phyloP scores from a whole-genome alignment of 2,888 invertebrate species.

The Drosophila mayaguana region DNA sequence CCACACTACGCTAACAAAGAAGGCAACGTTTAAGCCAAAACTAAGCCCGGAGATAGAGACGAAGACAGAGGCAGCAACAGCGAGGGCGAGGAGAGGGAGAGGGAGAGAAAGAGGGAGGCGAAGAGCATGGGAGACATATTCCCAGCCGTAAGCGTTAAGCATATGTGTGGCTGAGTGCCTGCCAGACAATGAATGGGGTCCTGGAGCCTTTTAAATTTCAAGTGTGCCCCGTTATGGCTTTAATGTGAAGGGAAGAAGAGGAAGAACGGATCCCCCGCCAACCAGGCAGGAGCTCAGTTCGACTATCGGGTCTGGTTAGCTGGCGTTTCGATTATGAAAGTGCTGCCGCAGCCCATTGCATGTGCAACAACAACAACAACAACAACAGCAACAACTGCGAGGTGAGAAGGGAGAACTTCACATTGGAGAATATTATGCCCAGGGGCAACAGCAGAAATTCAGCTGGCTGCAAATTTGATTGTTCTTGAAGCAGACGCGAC shows the following conservation, averaged over 20 bases:
- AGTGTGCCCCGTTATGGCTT: constrained; percentile 49
- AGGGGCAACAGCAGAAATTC: constrained; percentile 54
- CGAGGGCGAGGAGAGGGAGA: background rate
- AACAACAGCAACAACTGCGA: background rate
- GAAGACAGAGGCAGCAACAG: background rate
- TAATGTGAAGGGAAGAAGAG: constrained; percentile 27
- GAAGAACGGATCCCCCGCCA: background rate
- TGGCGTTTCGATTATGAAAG: constrained; percentile 76
- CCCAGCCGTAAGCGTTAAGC: constrained; percentile 68
- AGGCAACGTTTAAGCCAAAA: constrained; percentile 63
- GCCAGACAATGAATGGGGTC: constrained; percentile 57
- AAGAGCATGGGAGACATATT: constrained; percentile 45
- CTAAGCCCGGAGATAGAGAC: constrained; percentile 39
- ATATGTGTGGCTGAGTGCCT: constrained; percentile 70
- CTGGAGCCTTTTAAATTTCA: constrained; percentile 50
- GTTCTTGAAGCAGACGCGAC: constrained; percentile 61
- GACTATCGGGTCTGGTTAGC: constrained; percentile 54
- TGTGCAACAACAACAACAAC: constrained; percentile 38
- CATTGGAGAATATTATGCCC: constrained; percentile 57
- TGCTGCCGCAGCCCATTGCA: constrained; percentile 61
- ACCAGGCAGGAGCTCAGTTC: constrained; percentile 24
- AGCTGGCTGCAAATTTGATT: constrained; percentile 79
- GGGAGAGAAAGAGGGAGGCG: background rate
- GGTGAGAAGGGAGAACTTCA: background rate
- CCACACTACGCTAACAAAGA: background rate